Base-by-base conservation (phyloP, 2,113 vertebrate genomes). In the Platanista minor region DNA sequence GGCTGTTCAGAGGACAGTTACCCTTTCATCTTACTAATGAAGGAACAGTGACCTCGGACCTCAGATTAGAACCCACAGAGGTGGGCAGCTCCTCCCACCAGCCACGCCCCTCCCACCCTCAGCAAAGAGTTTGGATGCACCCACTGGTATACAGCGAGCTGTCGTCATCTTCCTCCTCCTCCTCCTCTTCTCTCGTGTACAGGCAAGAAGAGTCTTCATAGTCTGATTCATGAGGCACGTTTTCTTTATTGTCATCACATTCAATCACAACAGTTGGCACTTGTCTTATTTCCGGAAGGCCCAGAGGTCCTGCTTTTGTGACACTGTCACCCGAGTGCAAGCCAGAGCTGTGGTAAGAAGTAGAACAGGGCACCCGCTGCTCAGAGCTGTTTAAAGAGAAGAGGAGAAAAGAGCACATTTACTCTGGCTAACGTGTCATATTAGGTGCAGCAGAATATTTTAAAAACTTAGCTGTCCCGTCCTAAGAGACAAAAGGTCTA, bases 241-340 rank as follows among this genome's bases (percentile, higher is more conserved):
- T 99, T 99, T 99, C 99, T 98, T 99, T 99, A 98, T 99, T 99
- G 77, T 99, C 99, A 97, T 99, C 99, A 9, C 99, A 99, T 98
- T 99, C 99, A 88, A 99, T 99, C 98, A 99, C 99, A 98, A 99
- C 99, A 20, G 99, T 99, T 97, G 99, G 99, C 98, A 99, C 99
- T 99, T 99, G 99, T 98, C 99, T 99, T 97, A 99, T 99, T 98
- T 99, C 99, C 90, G 99, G 98, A 97, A 99, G 98, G 89, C 98
- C 97, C 96, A 99, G 98, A 96, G 99, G 99, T 98, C 99, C 99
- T 90, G 98, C 89, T 98, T 99, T 99, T 52, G 98, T 97, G 95
- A 99, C 97, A 59, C 97, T 97, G 59, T 99, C 99, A 95, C 98
- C 94, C 31, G 98, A 97, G 77, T 99, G 99, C 98, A 99, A 98